Percentiles rank a stretch among this genome's conserved stretches.
phyloP scores from a whole-genome alignment of 2,113 vertebrate genomes.

The Pica pica region DNA sequence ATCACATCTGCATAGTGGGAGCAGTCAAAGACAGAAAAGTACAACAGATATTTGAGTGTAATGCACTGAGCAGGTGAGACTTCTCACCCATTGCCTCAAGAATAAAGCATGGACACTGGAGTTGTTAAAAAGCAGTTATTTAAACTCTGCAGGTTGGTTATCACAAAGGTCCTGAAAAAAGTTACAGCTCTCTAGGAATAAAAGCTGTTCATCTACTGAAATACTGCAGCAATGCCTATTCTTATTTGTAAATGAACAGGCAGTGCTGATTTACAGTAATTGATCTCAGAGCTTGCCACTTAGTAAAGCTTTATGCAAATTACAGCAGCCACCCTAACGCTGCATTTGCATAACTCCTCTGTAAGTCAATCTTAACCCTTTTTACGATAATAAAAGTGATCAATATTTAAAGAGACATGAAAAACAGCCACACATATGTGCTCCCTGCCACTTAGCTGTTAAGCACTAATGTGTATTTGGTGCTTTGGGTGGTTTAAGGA shows the following conservation, averaged over 20 bases:
- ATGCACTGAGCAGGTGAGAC: background rate
- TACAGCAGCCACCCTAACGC: background rate
- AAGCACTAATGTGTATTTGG: background rate
- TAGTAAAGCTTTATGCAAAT: background rate
- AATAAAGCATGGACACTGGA: background rate
- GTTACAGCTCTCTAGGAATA: background rate
- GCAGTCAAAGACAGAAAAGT: background rate
- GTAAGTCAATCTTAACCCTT: background rate
- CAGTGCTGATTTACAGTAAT: background rate
- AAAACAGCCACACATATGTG: background rate
- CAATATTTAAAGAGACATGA: background rate
- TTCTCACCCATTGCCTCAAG: background rate
- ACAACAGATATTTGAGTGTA: background rate
- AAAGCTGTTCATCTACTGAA: background rate
- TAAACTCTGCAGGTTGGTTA: background rate
- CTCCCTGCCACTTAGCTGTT: background rate
- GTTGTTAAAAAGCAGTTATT: background rate
- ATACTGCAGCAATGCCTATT: background rate
- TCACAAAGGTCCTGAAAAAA: background rate
- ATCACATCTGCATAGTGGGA: fast-evolving
- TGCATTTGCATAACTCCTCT: background rate
- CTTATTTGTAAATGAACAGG: background rate
- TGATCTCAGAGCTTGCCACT: background rate
- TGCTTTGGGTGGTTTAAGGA: background rate
- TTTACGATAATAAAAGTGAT: background rate